Conservation (phyloP, 2,888 invertebrate genomes). For the Hyposoter dolosus region DNA sequence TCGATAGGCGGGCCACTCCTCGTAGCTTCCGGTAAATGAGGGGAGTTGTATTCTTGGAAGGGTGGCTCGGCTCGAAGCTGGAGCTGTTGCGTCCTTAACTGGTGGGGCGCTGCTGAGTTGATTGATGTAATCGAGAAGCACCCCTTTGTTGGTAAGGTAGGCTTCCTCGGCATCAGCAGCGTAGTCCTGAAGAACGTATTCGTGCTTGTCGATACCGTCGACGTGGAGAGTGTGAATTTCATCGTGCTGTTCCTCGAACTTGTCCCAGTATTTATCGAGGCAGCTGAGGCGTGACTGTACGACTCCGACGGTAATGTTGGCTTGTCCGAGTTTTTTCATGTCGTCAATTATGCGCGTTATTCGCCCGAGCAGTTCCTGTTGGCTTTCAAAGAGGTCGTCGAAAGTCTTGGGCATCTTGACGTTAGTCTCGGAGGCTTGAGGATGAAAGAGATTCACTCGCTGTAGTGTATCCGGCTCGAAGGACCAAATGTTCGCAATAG, state of each 20-base stretch:
- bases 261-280: constrained; percentile 1
- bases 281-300: neutral
- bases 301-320: constrained; percentile 3
- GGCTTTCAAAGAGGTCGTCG: neutral
- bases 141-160: neutral
- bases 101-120: too few species aligned
- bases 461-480: too few species aligned
- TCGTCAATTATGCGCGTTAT: neutral
- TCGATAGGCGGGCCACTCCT: neutral
- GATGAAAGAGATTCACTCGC: too few species aligned
- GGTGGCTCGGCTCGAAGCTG: neutral
- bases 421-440: too few species aligned
- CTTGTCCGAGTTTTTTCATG: neutral
- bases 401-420: too few species aligned
- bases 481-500: too few species aligned
- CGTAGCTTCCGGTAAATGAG: neutral
- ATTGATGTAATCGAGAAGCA: neutral
- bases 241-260: neutral
- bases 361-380: neutral
- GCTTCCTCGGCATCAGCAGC: neutral
- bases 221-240: neutral
- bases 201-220: neutral
- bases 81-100: neutral
- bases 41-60: neutral
- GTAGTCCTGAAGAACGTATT: neutral